Evolutionary conservation across 2,797 vertebrate genomes (phyloP), one percentile per base, ranked within the genome.

Genomic region (Chanos chanos): DNA sequence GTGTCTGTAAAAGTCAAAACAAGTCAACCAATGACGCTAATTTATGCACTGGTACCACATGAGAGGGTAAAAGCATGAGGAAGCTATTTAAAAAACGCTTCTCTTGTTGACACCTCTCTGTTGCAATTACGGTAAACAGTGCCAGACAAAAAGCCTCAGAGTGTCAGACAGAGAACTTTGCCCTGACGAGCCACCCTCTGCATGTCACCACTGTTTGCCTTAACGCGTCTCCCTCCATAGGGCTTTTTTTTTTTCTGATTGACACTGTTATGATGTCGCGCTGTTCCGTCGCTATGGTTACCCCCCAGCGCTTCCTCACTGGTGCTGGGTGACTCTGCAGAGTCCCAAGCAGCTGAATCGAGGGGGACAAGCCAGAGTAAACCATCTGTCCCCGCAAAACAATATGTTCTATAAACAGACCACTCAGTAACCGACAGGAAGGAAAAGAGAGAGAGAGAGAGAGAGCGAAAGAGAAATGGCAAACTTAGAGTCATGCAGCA

Each of bases 241-340:
- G 36, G 44, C 25, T 43, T n/a, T n/a, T n/a, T n/a, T n/a, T n/a
- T n/a, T n/a, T n/a, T 21, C 44, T 65, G 68, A 66, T 51, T 65
- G 70, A 70, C 68, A 68, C 36, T 74, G 76, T 73, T 77, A 55
- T 70, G 48, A 60, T 73, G 72, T 70, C 73, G 59, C 75, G 59
- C 70, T 75, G 59, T 73, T 64, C 51, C 18, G 48, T 56, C 66
- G 64, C 62, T 70, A 72, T 70, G 74, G 70, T 50, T 56, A 77
- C 70, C 24, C 7, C 16, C 45, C 12, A 22, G n/a, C 36, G 48
- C 34, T 49, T 57, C n/a, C n/a, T 10, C 19, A 21, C 41, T 34
- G 58, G 52, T 30, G 7, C 44, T 13, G 54, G 47, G 54, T 64
- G 70, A 50, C 61, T 47, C 40, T 53, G 57, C 10, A 24, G 24